Conservation (phyloP, 2,888 invertebrate genomes). For the Orthosia cruda region DNA sequence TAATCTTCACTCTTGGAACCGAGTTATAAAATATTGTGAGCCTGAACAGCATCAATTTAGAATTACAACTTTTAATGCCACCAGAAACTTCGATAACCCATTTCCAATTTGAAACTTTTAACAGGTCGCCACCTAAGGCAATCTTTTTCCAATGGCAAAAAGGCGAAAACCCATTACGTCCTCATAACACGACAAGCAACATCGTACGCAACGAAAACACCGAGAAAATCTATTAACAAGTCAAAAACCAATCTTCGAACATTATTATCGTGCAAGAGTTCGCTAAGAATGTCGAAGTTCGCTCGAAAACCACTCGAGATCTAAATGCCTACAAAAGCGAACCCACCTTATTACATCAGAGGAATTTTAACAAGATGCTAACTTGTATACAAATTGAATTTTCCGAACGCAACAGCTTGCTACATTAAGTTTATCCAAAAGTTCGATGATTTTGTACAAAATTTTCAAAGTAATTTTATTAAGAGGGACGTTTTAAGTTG, state of each 20-base stretch:
- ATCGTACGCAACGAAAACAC: conserved; percentile 48
- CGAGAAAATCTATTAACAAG: conserved; percentile 60
- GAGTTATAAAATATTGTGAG: neutral
- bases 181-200: conserved; percentile 47
- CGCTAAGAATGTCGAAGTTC: conserved; percentile 69
- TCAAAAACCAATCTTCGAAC: conserved; percentile 68
- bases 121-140: conserved; percentile 23
- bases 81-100: neutral
- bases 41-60: neutral
- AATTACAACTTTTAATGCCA: conserved; percentile 4
- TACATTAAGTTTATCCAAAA: conserved; percentile 89
- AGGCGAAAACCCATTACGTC: conserved; percentile 50
- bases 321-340: conserved; percentile 78
- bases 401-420: conserved; percentile 87
- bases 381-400: conserved; percentile 91
- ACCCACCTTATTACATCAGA: conserved; percentile 88
- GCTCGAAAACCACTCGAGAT: conserved; percentile 60
- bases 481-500: conserved; percentile 72
- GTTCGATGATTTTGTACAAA: conserved; percentile 85
- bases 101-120: conserved; percentile 26
- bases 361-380: conserved; percentile 91
- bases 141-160: conserved; percentile 47
- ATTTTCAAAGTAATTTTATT: conserved; percentile 81
- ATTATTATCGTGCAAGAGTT: conserved; percentile 69
- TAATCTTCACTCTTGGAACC: neutral